Evolutionary conservation across 2,797 vertebrate genomes (phyloP).

Genomic region (Cossypha dichroa): DNA sequence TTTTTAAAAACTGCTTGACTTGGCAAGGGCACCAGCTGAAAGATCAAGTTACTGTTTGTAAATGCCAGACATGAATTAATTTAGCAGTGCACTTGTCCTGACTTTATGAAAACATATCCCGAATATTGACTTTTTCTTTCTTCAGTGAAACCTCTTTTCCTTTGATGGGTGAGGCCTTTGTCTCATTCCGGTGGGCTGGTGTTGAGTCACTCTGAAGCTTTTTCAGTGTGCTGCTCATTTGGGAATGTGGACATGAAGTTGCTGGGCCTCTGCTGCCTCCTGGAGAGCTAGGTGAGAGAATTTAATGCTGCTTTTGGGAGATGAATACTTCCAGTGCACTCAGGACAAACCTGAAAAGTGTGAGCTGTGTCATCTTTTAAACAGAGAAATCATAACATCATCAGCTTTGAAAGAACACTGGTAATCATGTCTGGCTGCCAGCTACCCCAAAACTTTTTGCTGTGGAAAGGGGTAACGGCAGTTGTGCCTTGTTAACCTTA

Average conservation of each 20-base stretch:
- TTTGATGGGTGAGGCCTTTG: background rate
- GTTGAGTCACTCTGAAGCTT: background rate
- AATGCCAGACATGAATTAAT: slow-evolving; percentile 80
- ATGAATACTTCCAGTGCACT: background rate
- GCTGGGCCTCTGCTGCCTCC: background rate
- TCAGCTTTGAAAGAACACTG: background rate
- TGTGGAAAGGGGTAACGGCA: background rate
- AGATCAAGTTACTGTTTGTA: slow-evolving; percentile 76
- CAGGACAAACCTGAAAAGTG: background rate
- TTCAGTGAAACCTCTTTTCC: background rate
- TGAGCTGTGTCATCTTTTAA: background rate
- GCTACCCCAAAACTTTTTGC: background rate
- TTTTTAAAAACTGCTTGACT: slow-evolving; percentile 78
- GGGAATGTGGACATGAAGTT: background rate
- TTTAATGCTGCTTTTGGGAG: background rate
- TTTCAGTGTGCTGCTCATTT: background rate
- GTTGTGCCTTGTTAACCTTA: background rate
- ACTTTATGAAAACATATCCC: slow-evolving; percentile 69
- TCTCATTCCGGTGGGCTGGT: background rate
- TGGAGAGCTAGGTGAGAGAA: background rate
- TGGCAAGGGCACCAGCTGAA: slow-evolving; percentile 75
- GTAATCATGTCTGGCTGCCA: background rate
- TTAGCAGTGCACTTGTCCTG: slow-evolving; percentile 70
- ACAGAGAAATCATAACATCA: background rate
- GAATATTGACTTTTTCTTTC: slow-evolving; percentile 59